A percentile compares a stretch with the other conserved stretches of the same genome.
Conservation (phyloP, 2,797 vertebrate species). For the Clarias fuscus region DNA sequence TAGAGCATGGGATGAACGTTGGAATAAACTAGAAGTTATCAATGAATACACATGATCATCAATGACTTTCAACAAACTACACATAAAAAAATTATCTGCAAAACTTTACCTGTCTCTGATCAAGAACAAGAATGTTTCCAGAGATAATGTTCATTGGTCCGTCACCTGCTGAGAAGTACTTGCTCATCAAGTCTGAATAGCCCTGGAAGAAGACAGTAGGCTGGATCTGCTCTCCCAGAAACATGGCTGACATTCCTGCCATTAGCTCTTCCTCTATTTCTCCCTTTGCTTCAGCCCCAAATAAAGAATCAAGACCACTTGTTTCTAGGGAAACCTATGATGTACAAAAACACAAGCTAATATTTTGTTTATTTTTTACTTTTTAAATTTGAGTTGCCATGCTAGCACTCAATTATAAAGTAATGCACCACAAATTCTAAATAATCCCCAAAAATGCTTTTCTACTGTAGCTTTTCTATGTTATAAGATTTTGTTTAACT, state of each 20-base stretch:
- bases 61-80: background rate
- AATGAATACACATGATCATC: background rate
- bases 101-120: conserved; percentile 65
- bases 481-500: background rate
- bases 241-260: conserved; percentile 64
- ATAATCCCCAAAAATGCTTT: background rate
- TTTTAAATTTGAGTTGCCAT: background rate
- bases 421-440: background rate
- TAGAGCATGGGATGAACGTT: background rate
- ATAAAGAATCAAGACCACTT: conserved; percentile 31
- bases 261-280: conserved; percentile 28
- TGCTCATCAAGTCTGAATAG: conserved; percentile 71
- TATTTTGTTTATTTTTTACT: background rate
- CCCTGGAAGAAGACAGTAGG: conserved; percentile 68
- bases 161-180: conserved; percentile 58
- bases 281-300: background rate
- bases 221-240: conserved; percentile 69
- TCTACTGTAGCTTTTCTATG: background rate
- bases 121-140: conserved; percentile 70
- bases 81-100: background rate
- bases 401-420: background rate
- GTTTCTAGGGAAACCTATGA: conserved; percentile 34
- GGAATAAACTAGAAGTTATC: background rate
- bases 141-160: conserved; percentile 62
- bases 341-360: background rate